Percentiles rank a stretch among this genome's conserved stretches.
These are phyloP conservation scores for Ectobius pallidus DNA, from an alignment of 2,888 invertebrate species.

Conservation along the genomic window DNA sequence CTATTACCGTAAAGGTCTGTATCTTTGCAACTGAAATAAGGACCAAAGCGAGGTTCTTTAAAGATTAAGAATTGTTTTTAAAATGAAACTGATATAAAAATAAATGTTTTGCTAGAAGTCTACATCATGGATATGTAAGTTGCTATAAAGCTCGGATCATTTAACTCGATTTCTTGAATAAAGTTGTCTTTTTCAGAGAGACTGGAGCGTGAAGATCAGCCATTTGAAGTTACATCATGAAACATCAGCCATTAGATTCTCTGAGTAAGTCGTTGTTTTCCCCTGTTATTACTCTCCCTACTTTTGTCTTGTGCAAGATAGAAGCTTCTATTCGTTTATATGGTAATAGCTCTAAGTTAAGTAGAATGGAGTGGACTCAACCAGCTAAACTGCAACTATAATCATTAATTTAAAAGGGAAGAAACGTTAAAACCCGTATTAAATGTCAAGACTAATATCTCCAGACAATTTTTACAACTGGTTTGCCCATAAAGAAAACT, in stretches of 20 bases:
- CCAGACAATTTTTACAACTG: not conserved
- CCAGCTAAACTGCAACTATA: slow-evolving; percentile 12
- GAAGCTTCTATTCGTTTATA: slow-evolving; percentile 10
- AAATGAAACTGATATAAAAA: too few species aligned
- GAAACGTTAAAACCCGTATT: not conserved
- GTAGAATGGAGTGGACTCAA: slow-evolving; percentile 5
- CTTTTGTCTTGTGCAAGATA: not conserved
- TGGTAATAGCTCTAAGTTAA: slow-evolving; percentile 15
- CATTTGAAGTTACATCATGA: slow-evolving; percentile 22
- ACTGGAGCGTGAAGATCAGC: slow-evolving; percentile 26
- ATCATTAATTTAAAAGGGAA: slow-evolving; percentile 17
- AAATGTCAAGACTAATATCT: slow-evolving; percentile 14
- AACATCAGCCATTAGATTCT: slow-evolving; percentile 23
- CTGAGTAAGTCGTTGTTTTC: not conserved
- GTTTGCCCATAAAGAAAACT: not conserved
- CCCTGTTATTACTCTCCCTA: slow-evolving; percentile 2
- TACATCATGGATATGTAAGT: not conserved
- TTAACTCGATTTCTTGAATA: slow-evolving; percentile 25
- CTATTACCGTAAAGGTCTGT: too few species aligned
- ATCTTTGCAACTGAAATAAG: too few species aligned
- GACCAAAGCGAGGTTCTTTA: too few species aligned
- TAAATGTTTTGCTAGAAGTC: not conserved
- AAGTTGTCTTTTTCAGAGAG: slow-evolving; percentile 21
- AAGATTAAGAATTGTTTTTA: too few species aligned
- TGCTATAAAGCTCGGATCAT: slow-evolving; percentile 20